Evolutionary conservation across 2,113 vertebrate species (phyloP).

Genomic region (Nyctereutes procyonoides): DNA sequence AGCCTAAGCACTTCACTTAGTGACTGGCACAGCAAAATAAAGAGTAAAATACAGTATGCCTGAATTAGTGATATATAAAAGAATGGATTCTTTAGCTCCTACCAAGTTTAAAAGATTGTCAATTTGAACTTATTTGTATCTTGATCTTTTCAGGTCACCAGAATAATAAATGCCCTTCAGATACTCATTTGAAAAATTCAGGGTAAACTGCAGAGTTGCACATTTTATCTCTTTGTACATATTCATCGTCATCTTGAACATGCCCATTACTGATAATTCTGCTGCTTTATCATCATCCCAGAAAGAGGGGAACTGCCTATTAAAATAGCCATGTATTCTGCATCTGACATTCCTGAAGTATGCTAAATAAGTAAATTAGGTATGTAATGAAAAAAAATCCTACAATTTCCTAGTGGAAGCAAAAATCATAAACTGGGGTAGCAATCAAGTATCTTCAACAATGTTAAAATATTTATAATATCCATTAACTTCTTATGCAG

Average conservation of each 20-base stretch:
- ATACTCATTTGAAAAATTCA: conserved; percentile 24
- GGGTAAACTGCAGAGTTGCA: background rate
- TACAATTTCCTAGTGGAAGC: background rate
- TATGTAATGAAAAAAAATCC: conserved; percentile 59
- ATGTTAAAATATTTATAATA: conserved; percentile 29
- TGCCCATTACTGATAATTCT: conserved; percentile 77
- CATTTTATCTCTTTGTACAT: conserved; percentile 75
- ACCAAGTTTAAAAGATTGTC: background rate
- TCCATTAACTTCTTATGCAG: conserved; percentile 19
- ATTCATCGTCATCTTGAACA: conserved; percentile 65
- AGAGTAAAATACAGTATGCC: background rate
- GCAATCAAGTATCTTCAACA: background rate
- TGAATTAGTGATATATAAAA: background rate
- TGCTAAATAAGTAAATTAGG: conserved; percentile 13
- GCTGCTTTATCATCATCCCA: conserved; percentile 73
- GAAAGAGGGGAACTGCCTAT: conserved; percentile 59
- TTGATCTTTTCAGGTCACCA: conserved; percentile 18
- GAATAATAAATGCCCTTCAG: conserved; percentile 47
- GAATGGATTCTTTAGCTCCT: background rate
- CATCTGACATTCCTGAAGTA: conserved; percentile 48
- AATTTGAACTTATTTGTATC: background rate
- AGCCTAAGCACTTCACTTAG: background rate
- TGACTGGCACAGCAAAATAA: background rate
- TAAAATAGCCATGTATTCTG: conserved; percentile 70
- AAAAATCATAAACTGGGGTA: background rate